Evolutionary conservation across 2,797 vertebrate genomes (phyloP).

Genomic region (Parauchenoglanis punctatus): DNA sequence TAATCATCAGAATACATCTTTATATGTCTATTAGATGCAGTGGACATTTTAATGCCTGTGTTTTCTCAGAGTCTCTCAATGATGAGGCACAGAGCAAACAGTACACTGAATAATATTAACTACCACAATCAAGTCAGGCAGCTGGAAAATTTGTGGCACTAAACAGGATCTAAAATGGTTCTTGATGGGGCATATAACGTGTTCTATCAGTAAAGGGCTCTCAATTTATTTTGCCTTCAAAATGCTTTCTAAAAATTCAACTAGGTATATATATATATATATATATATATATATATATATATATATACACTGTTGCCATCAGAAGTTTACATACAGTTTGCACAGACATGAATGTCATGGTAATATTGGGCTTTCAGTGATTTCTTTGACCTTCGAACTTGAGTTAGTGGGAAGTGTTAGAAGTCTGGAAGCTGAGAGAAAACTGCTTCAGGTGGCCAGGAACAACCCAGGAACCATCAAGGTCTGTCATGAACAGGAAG

Average conservation of each 20-base stretch:
- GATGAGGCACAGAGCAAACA: background rate
- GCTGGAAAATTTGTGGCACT: conserved; percentile 12
- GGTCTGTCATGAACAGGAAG: too few species aligned
- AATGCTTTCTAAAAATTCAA: background rate
- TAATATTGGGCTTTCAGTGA: too few species aligned
- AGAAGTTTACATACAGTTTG: too few species aligned
- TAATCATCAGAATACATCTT: background rate
- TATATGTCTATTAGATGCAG: background rate
- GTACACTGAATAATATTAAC: conserved; percentile 16
- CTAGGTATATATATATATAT: too few species aligned
- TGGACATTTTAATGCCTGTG: background rate
- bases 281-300: too few species aligned
- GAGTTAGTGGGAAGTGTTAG: too few species aligned
- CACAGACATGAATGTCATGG: too few species aligned
- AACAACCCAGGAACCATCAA: too few species aligned
- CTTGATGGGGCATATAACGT: conserved; percentile 20
- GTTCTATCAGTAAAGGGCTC: background rate
- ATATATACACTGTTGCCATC: too few species aligned
- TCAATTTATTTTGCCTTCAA: background rate
- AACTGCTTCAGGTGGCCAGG: too few species aligned
- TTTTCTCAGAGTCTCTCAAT: background rate
- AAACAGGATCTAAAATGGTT: conserved; percentile 19
- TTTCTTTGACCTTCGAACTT: too few species aligned
- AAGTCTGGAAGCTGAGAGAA: too few species aligned
- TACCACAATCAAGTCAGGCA: conserved; percentile 18